Evolutionary conservation across 1,140 invertebrate genomes (phyloP).

Genomic region (Anagrus nilaparvatae): DNA sequence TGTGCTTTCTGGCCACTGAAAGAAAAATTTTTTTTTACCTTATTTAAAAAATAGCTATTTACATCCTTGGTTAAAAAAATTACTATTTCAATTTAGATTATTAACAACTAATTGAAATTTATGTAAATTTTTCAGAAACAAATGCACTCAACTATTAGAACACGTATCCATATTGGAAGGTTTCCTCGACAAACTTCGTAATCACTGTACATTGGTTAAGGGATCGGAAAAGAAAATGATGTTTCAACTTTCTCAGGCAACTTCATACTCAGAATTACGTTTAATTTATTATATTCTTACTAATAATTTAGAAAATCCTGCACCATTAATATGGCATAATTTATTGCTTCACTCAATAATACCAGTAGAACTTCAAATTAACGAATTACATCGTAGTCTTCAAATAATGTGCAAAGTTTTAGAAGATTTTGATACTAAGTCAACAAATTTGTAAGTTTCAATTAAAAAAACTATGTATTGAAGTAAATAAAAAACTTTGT

Average conservation of each 20-base stretch:
- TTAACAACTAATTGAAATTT: neutral
- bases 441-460: slow-evolving; percentile 37
- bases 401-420: slow-evolving; percentile 36
- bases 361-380: slow-evolving; percentile 20
- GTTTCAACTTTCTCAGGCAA: no score
- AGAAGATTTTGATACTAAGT: slow-evolving; percentile 35
- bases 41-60: no score
- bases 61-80: no score
- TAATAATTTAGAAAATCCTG: no score
- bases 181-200: slow-evolving; percentile 60
- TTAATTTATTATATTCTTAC: no score
- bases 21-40: no score
- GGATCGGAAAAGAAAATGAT: no score
- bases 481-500: neutral
- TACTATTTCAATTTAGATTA: no score
- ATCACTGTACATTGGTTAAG: no score
- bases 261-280: no score
- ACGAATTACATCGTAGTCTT: slow-evolving; percentile 25
- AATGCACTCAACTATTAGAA: slow-evolving; percentile 63
- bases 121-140: slow-evolving; percentile 37
- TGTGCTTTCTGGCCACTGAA: no score
- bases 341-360: slow-evolving; percentile 30
- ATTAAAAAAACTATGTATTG: slow-evolving; percentile 1
- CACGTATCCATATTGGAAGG: slow-evolving; percentile 71
- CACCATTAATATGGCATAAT: slow-evolving; percentile 36